Conservation (phyloP, 92 coral and sea anemone genomes). For the Scolanthus callimorphus region DNA sequence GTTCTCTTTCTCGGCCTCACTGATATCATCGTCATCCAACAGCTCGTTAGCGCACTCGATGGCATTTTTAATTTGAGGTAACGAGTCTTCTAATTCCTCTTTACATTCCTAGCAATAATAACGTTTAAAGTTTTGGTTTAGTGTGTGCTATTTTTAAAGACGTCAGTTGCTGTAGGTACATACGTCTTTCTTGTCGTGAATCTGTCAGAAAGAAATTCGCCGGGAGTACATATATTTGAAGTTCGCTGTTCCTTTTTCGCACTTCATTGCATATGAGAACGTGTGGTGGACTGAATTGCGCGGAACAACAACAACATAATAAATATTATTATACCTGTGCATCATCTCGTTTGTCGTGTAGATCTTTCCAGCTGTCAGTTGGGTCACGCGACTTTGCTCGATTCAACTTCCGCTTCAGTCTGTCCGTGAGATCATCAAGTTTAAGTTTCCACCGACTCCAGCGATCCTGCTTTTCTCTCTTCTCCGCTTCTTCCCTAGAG, state of each 20-base stretch:
- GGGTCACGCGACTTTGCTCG: conserved; percentile 3
- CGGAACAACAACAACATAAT: too few species aligned
- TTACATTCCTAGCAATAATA: too few species aligned
- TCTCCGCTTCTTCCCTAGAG: conserved; percentile 3
- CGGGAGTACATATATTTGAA: too few species aligned
- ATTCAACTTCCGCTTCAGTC: conserved; percentile 3
- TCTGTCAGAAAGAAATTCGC: too few species aligned
- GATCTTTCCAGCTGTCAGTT: background rate
- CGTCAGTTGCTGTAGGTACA: too few species aligned
- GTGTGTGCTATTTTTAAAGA: too few species aligned
- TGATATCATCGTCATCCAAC: conserved; percentile 16
- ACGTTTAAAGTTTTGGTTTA: too few species aligned
- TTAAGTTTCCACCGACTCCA: conserved; percentile 23
- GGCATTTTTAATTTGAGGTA: conserved; percentile 33
- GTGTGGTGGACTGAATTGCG: too few species aligned
- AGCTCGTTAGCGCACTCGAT: conserved; percentile 34
- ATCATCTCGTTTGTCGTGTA: conserved; percentile 9
- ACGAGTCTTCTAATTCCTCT: conserved; percentile 34
- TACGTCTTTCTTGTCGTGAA: too few species aligned
- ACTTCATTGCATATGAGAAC: too few species aligned
- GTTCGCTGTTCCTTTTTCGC: too few species aligned
- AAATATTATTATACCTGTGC: too few species aligned
- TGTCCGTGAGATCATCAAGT: conserved; percentile 7
- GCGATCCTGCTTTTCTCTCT: conserved; percentile 5
- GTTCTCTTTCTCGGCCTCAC: conserved; percentile 27